A percentile compares a stretch with the other conserved stretches of the same genome.
phyloP scores from a whole-genome alignment of 2,888 invertebrate genomes.

The Polyommatus iphigenia region DNA sequence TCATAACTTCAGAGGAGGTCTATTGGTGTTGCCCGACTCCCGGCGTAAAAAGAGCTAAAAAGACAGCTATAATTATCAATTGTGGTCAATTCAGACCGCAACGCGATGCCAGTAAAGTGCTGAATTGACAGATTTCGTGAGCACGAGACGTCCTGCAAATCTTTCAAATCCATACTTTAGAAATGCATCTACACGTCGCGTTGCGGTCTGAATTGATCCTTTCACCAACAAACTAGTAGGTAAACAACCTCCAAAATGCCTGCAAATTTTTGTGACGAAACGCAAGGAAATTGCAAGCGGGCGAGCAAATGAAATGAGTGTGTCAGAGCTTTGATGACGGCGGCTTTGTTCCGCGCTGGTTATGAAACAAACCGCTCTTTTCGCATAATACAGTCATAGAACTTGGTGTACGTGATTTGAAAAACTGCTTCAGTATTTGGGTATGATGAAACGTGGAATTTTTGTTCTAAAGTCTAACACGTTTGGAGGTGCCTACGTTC shows the following conservation, averaged over 20 bases:
- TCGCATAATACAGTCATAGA: not conserved
- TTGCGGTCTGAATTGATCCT: too few relatives aligned
- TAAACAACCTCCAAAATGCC: not conserved
- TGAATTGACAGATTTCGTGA: too few relatives aligned
- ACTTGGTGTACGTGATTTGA: conserved; percentile 2
- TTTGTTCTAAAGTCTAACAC: not conserved
- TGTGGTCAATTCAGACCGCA: too few relatives aligned
- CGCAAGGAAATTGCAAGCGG: conserved; percentile 13
- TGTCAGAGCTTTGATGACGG: conserved; percentile 26
- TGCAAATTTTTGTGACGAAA: conserved; percentile 16
- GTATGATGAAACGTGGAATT: not conserved
- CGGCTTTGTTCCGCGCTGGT: conserved; percentile 9
- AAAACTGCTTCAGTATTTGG: not conserved
- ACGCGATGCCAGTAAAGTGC: too few relatives aligned
- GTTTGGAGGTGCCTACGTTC: not conserved
- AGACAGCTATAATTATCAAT: too few relatives aligned
- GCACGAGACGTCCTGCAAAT: too few relatives aligned
- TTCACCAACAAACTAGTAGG: too few relatives aligned
- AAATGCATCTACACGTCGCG: too few relatives aligned
- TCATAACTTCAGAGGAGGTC: too few relatives aligned
- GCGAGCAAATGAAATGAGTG: conserved; percentile 28
- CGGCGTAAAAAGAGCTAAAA: too few relatives aligned
- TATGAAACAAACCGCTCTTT: conserved; percentile 15
- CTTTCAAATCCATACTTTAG: too few relatives aligned
- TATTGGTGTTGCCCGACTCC: too few relatives aligned